These are phyloP conservation scores for Anguilla pacifica DNA, from an alignment of 2,797 vertebrate species.

Conservation along the genomic window DNA sequence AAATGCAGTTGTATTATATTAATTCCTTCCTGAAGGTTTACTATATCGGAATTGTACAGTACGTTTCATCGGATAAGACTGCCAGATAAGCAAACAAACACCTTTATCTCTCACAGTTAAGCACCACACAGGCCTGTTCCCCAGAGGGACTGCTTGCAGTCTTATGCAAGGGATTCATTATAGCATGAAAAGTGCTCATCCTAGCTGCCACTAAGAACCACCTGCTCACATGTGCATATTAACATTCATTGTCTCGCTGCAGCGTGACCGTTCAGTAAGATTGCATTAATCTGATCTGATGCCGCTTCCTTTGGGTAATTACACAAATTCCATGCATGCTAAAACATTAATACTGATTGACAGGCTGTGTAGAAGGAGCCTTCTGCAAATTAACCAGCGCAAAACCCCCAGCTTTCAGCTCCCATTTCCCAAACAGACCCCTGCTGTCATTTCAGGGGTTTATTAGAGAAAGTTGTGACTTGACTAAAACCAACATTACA, in stretches of 20 bases:
- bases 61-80: not conserved
- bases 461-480: not conserved
- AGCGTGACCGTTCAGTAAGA: constrained; percentile 45
- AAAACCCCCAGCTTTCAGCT: not conserved
- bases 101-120: not conserved
- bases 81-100: not conserved
- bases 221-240: constrained; percentile 31
- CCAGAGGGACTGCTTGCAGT: not conserved
- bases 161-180: not conserved
- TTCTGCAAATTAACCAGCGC: constrained; percentile 24
- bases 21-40: not conserved
- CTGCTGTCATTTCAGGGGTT: constrained; percentile 16
- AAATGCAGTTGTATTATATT: not conserved
- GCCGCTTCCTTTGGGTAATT: constrained; percentile 56
- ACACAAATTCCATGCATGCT: constrained; percentile 62
- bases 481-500: not conserved
- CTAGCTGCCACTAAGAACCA: constrained; percentile 31
- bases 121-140: not conserved
- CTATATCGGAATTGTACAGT: not conserved
- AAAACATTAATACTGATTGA: constrained; percentile 67
- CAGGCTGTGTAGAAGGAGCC: constrained; percentile 55
- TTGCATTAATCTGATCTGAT: constrained; percentile 51
- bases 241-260: constrained; percentile 41
- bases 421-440: constrained; percentile 48
- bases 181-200: constrained; percentile 24